phyloP scores from a whole-genome alignment of 1,140 invertebrate species.

The Piezodorus guildinii region DNA sequence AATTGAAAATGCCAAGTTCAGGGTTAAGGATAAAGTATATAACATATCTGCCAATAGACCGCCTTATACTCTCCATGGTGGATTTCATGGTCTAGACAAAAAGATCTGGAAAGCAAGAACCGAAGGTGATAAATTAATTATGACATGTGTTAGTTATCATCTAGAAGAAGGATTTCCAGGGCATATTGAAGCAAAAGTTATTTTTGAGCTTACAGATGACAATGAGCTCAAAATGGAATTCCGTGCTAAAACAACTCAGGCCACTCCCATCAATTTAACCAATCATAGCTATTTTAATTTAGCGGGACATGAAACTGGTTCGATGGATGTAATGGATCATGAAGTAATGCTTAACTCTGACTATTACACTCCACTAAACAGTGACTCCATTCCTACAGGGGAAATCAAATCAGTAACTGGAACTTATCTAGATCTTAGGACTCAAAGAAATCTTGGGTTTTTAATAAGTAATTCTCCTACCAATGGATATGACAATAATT shows the following conservation, averaged over 20 bases:
- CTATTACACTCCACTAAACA: constrained; percentile 59
- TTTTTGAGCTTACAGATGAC: constrained; percentile 57
- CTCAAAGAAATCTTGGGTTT: constrained; percentile 16
- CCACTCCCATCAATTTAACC: constrained; percentile 78
- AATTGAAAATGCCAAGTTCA: constrained; percentile 57
- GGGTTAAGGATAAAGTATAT: constrained; percentile 53
- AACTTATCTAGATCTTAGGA: background rate
- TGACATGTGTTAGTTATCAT: constrained; percentile 60
- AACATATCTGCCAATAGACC: constrained; percentile 59
- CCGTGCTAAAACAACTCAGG: constrained; percentile 56
- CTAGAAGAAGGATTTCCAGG: constrained; percentile 84
- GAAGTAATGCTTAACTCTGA: constrained; percentile 60
- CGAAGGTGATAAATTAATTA: constrained; percentile 42
- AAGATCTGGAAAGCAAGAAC: constrained; percentile 38
- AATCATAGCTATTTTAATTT: constrained; percentile 94
- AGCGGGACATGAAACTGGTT: constrained; percentile 55
- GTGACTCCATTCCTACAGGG: constrained; percentile 67
- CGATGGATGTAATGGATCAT: constrained; percentile 60
- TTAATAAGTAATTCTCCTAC: background rate
- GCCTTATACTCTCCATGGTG: constrained; percentile 72
- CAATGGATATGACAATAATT: constrained; percentile 9
- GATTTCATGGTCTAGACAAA: constrained; percentile 72
- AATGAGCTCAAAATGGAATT: constrained; percentile 62
- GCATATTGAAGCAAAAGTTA: constrained; percentile 49
- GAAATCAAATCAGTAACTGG: constrained; percentile 43